Evolutionary conservation across 2,797 vertebrate genomes (phyloP).

Genomic region (Ataeniobius toweri): DNA sequence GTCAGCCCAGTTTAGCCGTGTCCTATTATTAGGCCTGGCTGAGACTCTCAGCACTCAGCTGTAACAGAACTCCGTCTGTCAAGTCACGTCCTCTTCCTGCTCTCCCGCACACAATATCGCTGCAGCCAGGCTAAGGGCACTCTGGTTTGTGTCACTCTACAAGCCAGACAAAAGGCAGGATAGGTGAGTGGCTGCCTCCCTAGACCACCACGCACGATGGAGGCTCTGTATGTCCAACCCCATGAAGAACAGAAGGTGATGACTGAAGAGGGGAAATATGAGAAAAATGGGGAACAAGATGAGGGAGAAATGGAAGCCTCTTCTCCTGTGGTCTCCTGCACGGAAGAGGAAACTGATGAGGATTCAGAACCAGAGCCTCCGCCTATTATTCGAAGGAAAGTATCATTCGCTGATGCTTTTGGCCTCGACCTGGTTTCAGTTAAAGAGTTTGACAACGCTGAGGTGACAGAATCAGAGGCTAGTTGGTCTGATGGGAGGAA

Average conservation of each 20-base stretch:
- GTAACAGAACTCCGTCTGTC: slow-evolving; percentile 91
- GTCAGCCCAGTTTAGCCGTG: slow-evolving; percentile 42
- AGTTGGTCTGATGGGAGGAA: slow-evolving; percentile 61
- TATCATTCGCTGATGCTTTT: slow-evolving; percentile 96
- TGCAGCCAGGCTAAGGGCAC: slow-evolving; percentile 79
- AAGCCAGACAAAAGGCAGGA: slow-evolving; percentile 63
- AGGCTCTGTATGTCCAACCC: slow-evolving; percentile 72
- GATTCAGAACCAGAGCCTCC: slow-evolving; percentile 83
- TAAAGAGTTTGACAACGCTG: slow-evolving; percentile 89
- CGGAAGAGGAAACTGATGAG: slow-evolving; percentile 79
- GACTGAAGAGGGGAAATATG: slow-evolving; percentile 14
- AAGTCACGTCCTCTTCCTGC: slow-evolving; percentile 84
- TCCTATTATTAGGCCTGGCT: slow-evolving; percentile 92
- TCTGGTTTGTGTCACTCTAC: slow-evolving; percentile 66
- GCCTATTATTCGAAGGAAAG: slow-evolving; percentile 81
- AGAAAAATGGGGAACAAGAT: slow-evolving; percentile 46
- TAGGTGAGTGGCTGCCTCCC: slow-evolving; percentile 66
- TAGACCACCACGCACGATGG: slow-evolving; percentile 77
- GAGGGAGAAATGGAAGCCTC: slow-evolving; percentile 79
- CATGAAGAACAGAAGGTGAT: slow-evolving; percentile 74
- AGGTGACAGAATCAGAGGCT: slow-evolving; percentile 60
- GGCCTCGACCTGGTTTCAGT: slow-evolving; percentile 94
- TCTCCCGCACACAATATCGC: slow-evolving; percentile 79
- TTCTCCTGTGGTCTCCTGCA: slow-evolving; percentile 72
- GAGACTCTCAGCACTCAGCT: slow-evolving; percentile 87